phyloP scores from a whole-genome alignment of 2,888 invertebrate genomes.

The Oegoconia quadripuncta region DNA sequence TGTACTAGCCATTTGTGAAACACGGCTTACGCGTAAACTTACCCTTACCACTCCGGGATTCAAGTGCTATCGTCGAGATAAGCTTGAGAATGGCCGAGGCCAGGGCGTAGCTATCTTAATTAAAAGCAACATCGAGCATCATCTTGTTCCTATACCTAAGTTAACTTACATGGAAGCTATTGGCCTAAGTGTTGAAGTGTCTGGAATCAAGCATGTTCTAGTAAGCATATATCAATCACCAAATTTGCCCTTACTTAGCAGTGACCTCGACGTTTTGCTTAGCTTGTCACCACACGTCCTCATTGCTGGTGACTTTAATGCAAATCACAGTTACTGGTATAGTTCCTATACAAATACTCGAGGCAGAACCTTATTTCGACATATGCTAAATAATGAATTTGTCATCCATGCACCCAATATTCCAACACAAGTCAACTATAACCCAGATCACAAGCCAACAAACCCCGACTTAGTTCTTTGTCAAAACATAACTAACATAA shows the following conservation, averaged over 20 bases:
- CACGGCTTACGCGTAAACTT: background rate
- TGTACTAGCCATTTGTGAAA: constrained; percentile 7
- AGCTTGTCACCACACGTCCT: constrained; percentile 2
- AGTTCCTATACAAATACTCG: background rate
- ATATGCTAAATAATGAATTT: constrained; percentile 5
- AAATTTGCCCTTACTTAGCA: constrained; percentile 1
- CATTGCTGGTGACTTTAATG: constrained; percentile 12
- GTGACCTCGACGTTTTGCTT: constrained; percentile 7
- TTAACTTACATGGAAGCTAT: too few relatives aligned
- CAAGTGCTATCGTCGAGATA: background rate
- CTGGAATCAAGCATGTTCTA: background rate
- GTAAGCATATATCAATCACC: constrained; percentile 13
- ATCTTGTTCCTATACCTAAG: too few relatives aligned
- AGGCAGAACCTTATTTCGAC: constrained; percentile 1
- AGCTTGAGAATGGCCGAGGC: background rate
- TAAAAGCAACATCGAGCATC: background rate
- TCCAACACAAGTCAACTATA: constrained; percentile 6
- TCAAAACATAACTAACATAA: too few relatives aligned
- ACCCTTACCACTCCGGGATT: background rate
- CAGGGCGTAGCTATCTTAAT: constrained; percentile 6
- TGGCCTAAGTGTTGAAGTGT: background rate
- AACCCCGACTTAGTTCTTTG: too few relatives aligned
- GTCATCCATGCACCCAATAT: constrained; percentile 1
- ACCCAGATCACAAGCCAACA: background rate
- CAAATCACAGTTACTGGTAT: constrained; percentile 8